Evolutionary conservation across 2,797 vertebrate species (phyloP), one percentile per base, ranked within the genome.

Genomic region (Myotis findleyi): DNA sequence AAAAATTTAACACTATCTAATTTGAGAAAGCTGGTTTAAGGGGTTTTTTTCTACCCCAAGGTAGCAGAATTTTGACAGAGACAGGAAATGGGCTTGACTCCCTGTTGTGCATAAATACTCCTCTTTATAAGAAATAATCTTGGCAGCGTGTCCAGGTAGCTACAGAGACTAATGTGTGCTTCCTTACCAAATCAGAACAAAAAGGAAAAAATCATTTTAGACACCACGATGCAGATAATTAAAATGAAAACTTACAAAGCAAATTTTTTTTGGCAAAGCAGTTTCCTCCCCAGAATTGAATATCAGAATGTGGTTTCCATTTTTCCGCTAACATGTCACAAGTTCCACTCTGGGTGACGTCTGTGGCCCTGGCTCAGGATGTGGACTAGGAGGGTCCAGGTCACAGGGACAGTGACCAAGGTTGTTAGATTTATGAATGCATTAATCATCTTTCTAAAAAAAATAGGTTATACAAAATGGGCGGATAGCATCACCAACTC

Each of bases 121-220:
- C 0, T 64, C 95, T 95, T 92, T 89, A 55, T 87, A 93, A 96
- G 92, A 95, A 96, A 93, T 51, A 53, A 75, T 88, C 83, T 91
- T 96, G 89, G 96, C 97, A 97, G 95, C 96, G 91, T 79, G 62
- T 36, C 95, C 97, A 95, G 94, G 95, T 97, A 95, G 64, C 91
- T 44, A 0, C 95, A 94, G 93, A 93, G 90, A 83, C 47, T 98
- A 97, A 97, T 97, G 94, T 92, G 27, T 55, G 85, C 96, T 98
- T 98, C 97, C 98, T 97, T 80, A 97, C 93, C 86, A 97, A 97
- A 47, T 89, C 76, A 97, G 88, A 97, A 98, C 97, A 98, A 98
- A 98, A 93, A 95, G 87, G 47, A 97, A 96, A 85, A 97, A 98
- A 98, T 98, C 89, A 97, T 96, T 95, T 88, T 81, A 96, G 77